These are phyloP conservation scores for Tragelaphus imberbis DNA, from an alignment of 2,113 vertebrate genomes.

Conservation along the genomic window DNA sequence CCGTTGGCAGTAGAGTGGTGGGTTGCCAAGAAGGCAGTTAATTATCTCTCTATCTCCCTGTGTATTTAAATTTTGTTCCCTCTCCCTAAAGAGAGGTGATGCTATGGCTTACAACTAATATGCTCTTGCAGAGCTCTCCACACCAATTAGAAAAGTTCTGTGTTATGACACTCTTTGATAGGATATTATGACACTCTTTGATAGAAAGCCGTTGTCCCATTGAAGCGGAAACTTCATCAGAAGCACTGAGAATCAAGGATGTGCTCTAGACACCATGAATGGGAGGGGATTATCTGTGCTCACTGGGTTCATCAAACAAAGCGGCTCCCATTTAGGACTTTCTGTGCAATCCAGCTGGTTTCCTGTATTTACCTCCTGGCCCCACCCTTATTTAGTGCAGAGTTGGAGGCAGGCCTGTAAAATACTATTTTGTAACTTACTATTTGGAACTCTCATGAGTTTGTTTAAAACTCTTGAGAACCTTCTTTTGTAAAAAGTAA, in stretches of 20 bases:
- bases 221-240: slow-evolving; percentile 64
- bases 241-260: slow-evolving; percentile 65
- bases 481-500: neutral
- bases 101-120: slow-evolving; percentile 65
- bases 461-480: slow-evolving; percentile 28
- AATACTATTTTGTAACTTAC: neutral
- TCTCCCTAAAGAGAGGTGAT: slow-evolving; percentile 66
- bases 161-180: slow-evolving; percentile 74
- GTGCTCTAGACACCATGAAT: slow-evolving; percentile 48
- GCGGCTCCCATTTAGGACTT: slow-evolving; percentile 4
- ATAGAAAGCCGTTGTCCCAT: slow-evolving; percentile 73
- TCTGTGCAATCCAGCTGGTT: neutral
- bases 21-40: slow-evolving; percentile 72
- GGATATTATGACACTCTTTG: slow-evolving; percentile 73
- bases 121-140: slow-evolving; percentile 61
- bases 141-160: slow-evolving; percentile 65
- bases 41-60: slow-evolving; percentile 68
- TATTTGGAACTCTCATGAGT: neutral
- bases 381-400: neutral
- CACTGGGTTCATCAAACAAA: slow-evolving; percentile 38
- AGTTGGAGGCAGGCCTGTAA: neutral
- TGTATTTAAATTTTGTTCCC: slow-evolving; percentile 66
- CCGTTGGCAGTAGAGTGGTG: slow-evolving; percentile 67
- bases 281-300: slow-evolving; percentile 46
- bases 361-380: neutral